These are phyloP conservation scores for Mustela lutreola DNA, from an alignment of 2,113 vertebrate species.

Conservation along the genomic window DNA sequence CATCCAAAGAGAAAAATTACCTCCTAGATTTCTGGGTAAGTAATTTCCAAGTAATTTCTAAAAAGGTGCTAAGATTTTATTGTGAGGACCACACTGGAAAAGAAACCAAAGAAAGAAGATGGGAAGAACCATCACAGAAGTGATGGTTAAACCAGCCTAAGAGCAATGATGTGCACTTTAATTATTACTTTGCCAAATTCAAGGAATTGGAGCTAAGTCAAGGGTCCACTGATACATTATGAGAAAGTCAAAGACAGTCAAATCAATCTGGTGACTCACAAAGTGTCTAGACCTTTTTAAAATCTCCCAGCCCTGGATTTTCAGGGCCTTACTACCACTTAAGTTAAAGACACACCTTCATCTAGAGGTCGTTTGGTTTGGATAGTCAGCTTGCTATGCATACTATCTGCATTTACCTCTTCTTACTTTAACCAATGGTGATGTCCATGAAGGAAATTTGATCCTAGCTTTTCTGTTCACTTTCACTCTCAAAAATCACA, in stretches of 20 bases:
- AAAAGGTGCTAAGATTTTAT: not conserved
- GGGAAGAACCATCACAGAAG: not conserved
- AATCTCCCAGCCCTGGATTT: not conserved
- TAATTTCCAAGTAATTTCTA: not conserved
- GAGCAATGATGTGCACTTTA: slow-evolving; percentile 6
- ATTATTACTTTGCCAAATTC: not conserved
- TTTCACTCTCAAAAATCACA: not conserved
- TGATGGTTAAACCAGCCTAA: not conserved
- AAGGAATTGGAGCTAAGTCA: not conserved
- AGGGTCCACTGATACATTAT: not conserved
- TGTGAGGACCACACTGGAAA: not conserved
- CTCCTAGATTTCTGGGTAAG: not conserved
- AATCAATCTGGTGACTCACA: slow-evolving; percentile 60
- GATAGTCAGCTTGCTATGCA: not conserved
- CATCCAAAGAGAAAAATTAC: not conserved
- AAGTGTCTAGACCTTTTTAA: slow-evolving; percentile 34
- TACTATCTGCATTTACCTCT: not conserved
- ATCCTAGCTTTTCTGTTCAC: not conserved
- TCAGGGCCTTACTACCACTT: not conserved
- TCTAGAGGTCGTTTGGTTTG: not conserved
- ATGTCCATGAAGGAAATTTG: not conserved
- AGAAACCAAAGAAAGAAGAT: not conserved
- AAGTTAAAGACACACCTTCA: not conserved
- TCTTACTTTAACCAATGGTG: not conserved
- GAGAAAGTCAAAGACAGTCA: slow-evolving; percentile 35